Evolutionary conservation across 1,140 invertebrate species (phyloP), one percentile per base, ranked within the genome.

Genomic region (Drosophila teissieri): DNA sequence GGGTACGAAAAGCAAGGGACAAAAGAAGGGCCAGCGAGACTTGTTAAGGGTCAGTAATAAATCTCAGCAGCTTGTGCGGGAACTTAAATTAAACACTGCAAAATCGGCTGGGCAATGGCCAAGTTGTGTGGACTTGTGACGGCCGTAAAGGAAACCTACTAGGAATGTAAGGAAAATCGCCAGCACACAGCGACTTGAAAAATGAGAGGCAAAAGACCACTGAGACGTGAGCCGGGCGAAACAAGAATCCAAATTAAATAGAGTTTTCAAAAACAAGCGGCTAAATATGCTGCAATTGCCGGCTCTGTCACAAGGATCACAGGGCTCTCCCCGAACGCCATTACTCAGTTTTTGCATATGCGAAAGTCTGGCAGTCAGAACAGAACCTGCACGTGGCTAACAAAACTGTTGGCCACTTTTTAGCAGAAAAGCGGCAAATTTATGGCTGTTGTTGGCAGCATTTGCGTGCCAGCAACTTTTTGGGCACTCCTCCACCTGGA

Each of bases 71-170:
- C 77, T 84, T 81, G 73, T 78, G 74, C 80, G 81, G 80, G 83
- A 91, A 88, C 73, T 91, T 91, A 91, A 91, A 91, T 91, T 84
- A 91, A 91, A 91, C 78, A 88, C 82, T 91, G 83, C 68, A 81
- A 86, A 89, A 91, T 86, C 80, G 82, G 73, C 75, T 78, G 82
- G 76, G 74, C 79, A 65, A 61, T 55, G 73, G 44, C 62, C 60
- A 53, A 39, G 61, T 68, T 45, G 60, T 52, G 61, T 60, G 56
- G 58, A 64, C 36, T 53, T 48, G 11, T 36, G 36, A 68, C 64
- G 52, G 64, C 60, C 60, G 34, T 46, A 65, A 65, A 68, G 46
- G 64, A 65, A 65, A 64, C 51, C 27, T 57, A 36, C 31, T 15
- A 39, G 58, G 37, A 64, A 39, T 56, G 76, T 40, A 64, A 65